Base-by-base conservation (phyloP, 2,888 invertebrate genomes). In the Amiota communis region DNA sequence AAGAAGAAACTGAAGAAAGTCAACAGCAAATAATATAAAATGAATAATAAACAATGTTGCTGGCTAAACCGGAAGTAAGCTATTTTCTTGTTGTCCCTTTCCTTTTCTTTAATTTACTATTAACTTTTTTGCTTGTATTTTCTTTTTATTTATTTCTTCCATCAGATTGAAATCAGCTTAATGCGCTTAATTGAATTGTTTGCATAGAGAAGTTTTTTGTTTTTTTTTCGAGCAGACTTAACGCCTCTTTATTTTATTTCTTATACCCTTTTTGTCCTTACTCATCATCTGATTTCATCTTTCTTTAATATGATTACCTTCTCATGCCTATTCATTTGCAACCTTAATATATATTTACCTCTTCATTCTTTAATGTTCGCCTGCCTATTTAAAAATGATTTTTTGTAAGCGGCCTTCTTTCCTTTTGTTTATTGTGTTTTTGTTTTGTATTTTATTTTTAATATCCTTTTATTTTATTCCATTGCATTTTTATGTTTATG, bases 121-220 rank as follows among this genome's bases (percentile, higher is more conserved):
- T 36, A 36, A 36, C 36, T 36, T 36, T 59, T 17, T 15, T 20
- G 10, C 20, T 59, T 20, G 10, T 10, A n/a, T n/a, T n/a, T n/a
- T n/a, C n/a, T 59, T n/a, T 17, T 20, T 59, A 10, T 17, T 57
- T 81, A 82, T 81, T 81, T 81, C 83, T 84, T 84, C 83, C 83
- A 83, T 77, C 82, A 84, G 83, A 84, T 84, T 83, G 84, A 76
- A 84, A 84, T 84, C 83, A 80, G 81, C 80, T 84, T 80, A 82
- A 78, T 77, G 72, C 70, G 70, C 80, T 82, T 84, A 84, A 84
- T 84, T 84, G 83, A 84, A 84, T 82, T 84, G 83, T 84, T 84
- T 83, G 81, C 82, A 77, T 46, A n/a, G 23, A 36, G 36, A 36
- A 36, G 36, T 63, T 8, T 13, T 36, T 63, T 63, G 46, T 23